Percentiles rank a stretch among this genome's conserved stretches.
Evolutionary conservation across 2,888 invertebrate genomes (phyloP).

Genomic region (Endomychus coccineus): DNA sequence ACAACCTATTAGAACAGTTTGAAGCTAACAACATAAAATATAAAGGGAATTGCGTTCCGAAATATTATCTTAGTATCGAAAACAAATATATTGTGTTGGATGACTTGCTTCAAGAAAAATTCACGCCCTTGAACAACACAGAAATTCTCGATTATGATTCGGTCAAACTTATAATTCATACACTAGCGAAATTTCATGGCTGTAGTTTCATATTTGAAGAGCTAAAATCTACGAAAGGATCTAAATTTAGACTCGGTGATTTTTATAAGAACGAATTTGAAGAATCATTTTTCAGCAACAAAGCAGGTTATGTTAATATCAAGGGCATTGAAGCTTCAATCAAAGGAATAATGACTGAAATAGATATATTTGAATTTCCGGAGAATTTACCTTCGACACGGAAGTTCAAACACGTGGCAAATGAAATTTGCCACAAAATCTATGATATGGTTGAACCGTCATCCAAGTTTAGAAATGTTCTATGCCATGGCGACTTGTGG

Average conservation of each 20-base stretch:
- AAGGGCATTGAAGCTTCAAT: conserved; percentile 18
- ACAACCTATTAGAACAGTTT: too few species aligned
- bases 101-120: conserved; percentile 28
- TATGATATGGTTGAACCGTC: conserved; percentile 32
- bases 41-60: conserved; percentile 7
- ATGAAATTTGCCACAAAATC: conserved; percentile 24
- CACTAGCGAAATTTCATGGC: conserved; percentile 38
- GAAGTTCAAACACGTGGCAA: conserved; percentile 23
- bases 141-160: conserved; percentile 29
- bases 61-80: conserved; percentile 5
- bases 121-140: conserved; percentile 25
- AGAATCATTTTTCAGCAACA: conserved; percentile 28
- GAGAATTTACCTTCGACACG: conserved; percentile 27
- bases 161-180: conserved; percentile 29
- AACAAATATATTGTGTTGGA: conserved; percentile 15
- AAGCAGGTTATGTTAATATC: conserved; percentile 25
- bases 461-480: conserved; percentile 43
- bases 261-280: conserved; percentile 22
- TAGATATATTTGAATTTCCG: conserved; percentile 26
- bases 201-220: conserved; percentile 37
- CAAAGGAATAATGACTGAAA: background rate
- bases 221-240: conserved; percentile 15
- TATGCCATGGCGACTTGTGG: conserved; percentile 56
- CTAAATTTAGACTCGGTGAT: conserved; percentile 22
- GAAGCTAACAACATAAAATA: too few species aligned